A percentile compares a stretch with the other conserved stretches of the same genome.
phyloP scores from a whole-genome alignment of 2,113 vertebrate species.

The Urocitellus parryii region DNA sequence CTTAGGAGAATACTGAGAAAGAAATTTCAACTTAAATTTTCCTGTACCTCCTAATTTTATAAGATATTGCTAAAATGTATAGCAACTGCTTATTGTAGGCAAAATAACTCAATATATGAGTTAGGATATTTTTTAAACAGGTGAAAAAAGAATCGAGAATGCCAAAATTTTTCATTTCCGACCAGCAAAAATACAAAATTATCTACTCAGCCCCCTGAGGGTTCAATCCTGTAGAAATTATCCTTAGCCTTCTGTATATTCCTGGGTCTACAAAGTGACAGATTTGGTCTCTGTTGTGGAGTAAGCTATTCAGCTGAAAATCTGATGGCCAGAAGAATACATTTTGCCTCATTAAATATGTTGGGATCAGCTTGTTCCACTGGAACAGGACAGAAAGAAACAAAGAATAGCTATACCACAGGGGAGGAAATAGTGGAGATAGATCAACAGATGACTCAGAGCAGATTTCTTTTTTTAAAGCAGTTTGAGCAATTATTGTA shows the following conservation, averaged over 20 bases:
- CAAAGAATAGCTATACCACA: not conserved
- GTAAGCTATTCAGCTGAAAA: constrained; percentile 60
- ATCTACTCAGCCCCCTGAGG: constrained; percentile 39
- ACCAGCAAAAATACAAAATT: constrained; percentile 66
- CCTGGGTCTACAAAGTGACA: constrained; percentile 52
- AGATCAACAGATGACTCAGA: not conserved
- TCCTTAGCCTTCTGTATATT: constrained; percentile 61
- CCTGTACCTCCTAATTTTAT: not conserved
- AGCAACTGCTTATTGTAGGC: constrained; percentile 40
- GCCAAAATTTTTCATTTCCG: not conserved
- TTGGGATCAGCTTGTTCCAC: constrained; percentile 1
- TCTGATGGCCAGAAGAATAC: constrained; percentile 66
- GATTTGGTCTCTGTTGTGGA: constrained; percentile 51
- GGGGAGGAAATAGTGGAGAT: not conserved
- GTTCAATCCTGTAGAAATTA: constrained; percentile 69
- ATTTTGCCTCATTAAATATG: constrained; percentile 41
- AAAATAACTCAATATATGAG: constrained; percentile 47
- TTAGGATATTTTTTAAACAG: not conserved
- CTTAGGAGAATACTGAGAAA: not conserved
- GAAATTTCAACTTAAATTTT: not conserved
- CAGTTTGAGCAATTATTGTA: not conserved
- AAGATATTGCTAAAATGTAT: constrained; percentile 7
- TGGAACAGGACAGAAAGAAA: not conserved
- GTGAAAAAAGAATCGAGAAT: constrained; percentile 34
- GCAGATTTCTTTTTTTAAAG: not conserved